Percentiles rank a stretch among this genome's conserved stretches.
Evolutionary conservation across 92 coral and sea anemone genomes (phyloP).

Genomic region (Heliopora coerulea): DNA sequence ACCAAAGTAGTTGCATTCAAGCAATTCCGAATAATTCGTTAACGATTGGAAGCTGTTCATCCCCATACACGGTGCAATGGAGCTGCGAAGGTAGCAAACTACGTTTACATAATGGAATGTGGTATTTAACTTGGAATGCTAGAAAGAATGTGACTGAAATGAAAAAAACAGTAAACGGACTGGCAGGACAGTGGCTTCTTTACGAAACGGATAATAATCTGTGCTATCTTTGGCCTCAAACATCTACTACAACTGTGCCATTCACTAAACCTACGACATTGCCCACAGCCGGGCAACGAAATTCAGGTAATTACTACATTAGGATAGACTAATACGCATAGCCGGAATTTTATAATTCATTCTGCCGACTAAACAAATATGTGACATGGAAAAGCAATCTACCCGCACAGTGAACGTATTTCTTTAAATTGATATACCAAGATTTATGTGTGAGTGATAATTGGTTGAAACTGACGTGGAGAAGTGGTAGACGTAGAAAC

Average conservation of each 20-base stretch:
- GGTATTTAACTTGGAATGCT: slow-evolving; percentile 22
- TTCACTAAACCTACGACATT: slow-evolving; percentile 17
- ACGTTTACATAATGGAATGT: slow-evolving; percentile 1
- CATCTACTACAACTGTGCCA: neutral
- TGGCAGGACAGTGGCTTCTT: slow-evolving; percentile 16
- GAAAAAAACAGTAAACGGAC: neutral
- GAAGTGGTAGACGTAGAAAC: too few species aligned
- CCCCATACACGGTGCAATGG: slow-evolving; percentile 6
- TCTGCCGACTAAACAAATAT: too few species aligned
- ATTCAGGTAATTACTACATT: slow-evolving; percentile 37
- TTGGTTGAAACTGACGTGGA: too few species aligned
- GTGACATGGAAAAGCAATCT: too few species aligned
- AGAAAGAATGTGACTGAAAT: neutral
- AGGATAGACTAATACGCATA: too few species aligned
- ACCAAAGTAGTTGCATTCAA: slow-evolving; percentile 1
- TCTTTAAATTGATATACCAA: too few species aligned
- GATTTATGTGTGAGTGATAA: too few species aligned
- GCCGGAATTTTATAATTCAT: too few species aligned
- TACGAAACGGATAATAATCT: slow-evolving; percentile 19
- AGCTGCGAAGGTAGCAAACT: slow-evolving; percentile 14
- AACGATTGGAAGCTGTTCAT: slow-evolving; percentile 20
- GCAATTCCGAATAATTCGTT: neutral
- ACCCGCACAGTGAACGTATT: too few species aligned
- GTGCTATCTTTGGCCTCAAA: neutral
- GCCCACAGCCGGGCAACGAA: neutral